Evolutionary conservation across 2,797 vertebrate species (phyloP), one percentile per base, ranked within the genome.

Genomic region (Dicrostonyx torquatus): DNA sequence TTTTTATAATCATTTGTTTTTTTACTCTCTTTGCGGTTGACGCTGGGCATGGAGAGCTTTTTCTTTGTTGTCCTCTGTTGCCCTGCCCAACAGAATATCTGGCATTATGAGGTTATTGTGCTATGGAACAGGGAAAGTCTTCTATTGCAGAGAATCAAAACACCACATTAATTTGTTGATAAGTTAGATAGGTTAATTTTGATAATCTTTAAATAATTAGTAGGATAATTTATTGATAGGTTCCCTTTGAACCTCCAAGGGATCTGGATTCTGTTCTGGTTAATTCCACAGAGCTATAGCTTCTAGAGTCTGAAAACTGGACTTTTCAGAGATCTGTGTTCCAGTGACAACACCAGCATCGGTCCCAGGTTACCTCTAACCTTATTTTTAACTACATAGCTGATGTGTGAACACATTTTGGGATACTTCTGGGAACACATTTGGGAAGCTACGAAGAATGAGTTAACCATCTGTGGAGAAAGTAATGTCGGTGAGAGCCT

Each of bases 271-370:
- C 24, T 76, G 5, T 76, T 91, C 43, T 70, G 13, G n/a, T 12
- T 77, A 80, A 77, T 76, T 89, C 26, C 9, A n/a, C 5, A 80
- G 24, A 91, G 15, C 24, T 68, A 7, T 45, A n/a, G 22, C 31
- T 78, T 13, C 72, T 45, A 72, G 22, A 20, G 24, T 90, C 45
- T 68, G 50, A 88, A 92, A 48, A 48, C 43, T 72, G 79, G 53
- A 76, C 31, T 85, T 86, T 89, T 75, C 45, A 82, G 86, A 73
- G 68, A 89, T 87, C 62, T 43, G 45, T 77, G 60, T 86, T 87
- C 80, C 9, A 83, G 5, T 64, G 68, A 18, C 62, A 31, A 62
- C 53, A 70, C 43, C 1, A 58, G 26, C 34, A 31, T 50, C 22
- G 6, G 24, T 17, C 12, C 60, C 7, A 37, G 43, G n/a, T 18